Conservation (phyloP, 2,797 vertebrate genomes). For the Triplophysa yarkandensis region DNA sequence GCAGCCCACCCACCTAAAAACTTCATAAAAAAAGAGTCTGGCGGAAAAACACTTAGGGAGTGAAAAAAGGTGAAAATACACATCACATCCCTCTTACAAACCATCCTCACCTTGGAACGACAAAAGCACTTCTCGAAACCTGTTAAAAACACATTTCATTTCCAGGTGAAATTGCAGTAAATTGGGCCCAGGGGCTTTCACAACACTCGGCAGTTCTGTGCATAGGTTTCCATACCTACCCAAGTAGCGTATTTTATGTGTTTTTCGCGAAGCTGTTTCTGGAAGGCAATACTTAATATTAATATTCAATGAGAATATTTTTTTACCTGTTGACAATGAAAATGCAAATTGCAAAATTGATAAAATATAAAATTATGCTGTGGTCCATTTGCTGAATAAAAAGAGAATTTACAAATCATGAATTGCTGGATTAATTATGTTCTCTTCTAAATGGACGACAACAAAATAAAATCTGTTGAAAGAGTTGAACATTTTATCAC, state of each 20-base stretch:
- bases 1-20: not conserved
- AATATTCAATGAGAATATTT: constrained; percentile 23
- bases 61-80: constrained; percentile 42
- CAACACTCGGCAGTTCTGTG: constrained; percentile 19
- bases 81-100: constrained; percentile 25
- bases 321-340: constrained; percentile 5
- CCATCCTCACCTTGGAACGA: constrained; percentile 34
- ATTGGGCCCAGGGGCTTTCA: constrained; percentile 59
- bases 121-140: constrained; percentile 45
- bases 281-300: constrained; percentile 33
- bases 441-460: not conserved
- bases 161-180: constrained; percentile 54
- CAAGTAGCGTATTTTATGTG: constrained; percentile 5
- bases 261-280: constrained; percentile 21
- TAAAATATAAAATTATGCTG: no score
- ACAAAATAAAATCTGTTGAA: no score
- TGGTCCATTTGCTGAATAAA: not conserved
- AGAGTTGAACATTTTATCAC: no score
- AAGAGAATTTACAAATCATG: not conserved
- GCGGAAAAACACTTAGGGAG: constrained; percentile 5
- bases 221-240: constrained; percentile 4
- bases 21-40: constrained; percentile 5
- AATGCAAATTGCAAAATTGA: no score
- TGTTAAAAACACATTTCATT: constrained; percentile 55
- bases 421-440: not conserved